Evolutionary conservation across 2,797 vertebrate species (phyloP).

Genomic region (Coregonus sp.): DNA sequence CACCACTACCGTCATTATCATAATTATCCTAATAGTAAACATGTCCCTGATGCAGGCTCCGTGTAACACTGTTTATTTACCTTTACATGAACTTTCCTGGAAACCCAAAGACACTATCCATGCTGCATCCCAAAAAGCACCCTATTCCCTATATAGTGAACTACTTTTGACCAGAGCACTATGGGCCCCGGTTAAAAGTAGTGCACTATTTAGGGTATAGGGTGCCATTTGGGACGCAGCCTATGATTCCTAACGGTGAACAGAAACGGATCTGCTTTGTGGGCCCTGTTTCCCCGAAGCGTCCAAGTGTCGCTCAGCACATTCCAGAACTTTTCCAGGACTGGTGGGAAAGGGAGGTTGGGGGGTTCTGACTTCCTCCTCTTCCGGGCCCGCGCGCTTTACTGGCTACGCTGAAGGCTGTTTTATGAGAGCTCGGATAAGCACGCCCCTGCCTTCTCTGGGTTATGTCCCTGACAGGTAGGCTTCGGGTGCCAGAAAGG

Average conservation of each 20-base stretch:
- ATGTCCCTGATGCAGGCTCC: constrained; percentile 10
- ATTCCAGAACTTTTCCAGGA: constrained; percentile 62
- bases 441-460: constrained; percentile 46
- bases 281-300: constrained; percentile 37
- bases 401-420: constrained; percentile 52
- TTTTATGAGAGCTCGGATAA: constrained; percentile 56
- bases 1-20: constrained; percentile 8
- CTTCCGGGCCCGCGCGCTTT: constrained; percentile 54
- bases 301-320: constrained; percentile 59
- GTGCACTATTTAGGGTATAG: too few relatives aligned
- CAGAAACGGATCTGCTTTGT: constrained; percentile 37
- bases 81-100: too few relatives aligned
- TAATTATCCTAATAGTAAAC: constrained; percentile 36
- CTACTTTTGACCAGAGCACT: too few relatives aligned
- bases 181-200: too few relatives aligned
- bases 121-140: too few relatives aligned
- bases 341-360: background rate
- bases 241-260: constrained; percentile 33
- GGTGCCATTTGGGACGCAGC: constrained; percentile 1
- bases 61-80: constrained; percentile 12
- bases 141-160: too few relatives aligned
- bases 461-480: constrained; percentile 47
- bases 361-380: constrained; percentile 52
- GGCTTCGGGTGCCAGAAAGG: constrained; percentile 32
- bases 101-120: too few relatives aligned